A percentile compares a stretch with the other conserved stretches of the same genome.
These are phyloP conservation scores for Patagioenas fasciata DNA, from an alignment of 2,113 vertebrate genomes.

Conservation along the genomic window DNA sequence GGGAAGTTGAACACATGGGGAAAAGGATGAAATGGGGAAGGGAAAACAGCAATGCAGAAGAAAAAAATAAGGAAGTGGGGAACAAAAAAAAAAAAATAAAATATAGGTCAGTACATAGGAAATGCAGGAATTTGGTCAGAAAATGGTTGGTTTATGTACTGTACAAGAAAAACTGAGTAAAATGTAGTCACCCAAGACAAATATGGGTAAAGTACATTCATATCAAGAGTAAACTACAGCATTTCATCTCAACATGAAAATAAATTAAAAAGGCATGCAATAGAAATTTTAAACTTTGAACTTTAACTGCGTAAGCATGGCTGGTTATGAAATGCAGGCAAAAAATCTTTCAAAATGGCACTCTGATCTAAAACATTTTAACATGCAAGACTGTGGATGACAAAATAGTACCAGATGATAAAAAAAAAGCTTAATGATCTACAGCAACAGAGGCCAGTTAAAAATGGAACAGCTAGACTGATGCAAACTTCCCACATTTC, in stretches of 20 bases:
- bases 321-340: conserved; percentile 84
- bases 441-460: conserved; percentile 77
- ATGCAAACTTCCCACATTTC: conserved; percentile 81
- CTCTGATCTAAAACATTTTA: conserved; percentile 72
- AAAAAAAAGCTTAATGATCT: conserved; percentile 72
- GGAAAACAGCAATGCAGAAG: conserved; percentile 88
- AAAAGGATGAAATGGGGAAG: conserved; percentile 82
- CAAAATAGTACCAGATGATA: conserved; percentile 69
- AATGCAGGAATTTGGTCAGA: conserved; percentile 99
- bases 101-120: conserved; percentile 99
- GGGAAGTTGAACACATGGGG: conserved; percentile 79
- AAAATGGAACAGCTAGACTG: conserved; percentile 76
- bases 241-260: conserved; percentile 79
- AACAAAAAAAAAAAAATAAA: conserved; percentile 99
- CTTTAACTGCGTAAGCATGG: conserved; percentile 80
- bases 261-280: conserved; percentile 83
- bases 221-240: conserved; percentile 85
- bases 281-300: conserved; percentile 77
- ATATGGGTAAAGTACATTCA: conserved; percentile 92
- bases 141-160: conserved; percentile 98
- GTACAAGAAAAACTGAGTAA: conserved; percentile 92
- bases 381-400: conserved; percentile 84
- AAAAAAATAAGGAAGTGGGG: conserved; percentile 89
- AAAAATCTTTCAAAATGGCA: conserved; percentile 77
- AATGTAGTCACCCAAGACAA: conserved; percentile 94